Evolutionary conservation across 2,888 invertebrate genomes (phyloP).

Genomic region (Oeneis ivallda): DNA sequence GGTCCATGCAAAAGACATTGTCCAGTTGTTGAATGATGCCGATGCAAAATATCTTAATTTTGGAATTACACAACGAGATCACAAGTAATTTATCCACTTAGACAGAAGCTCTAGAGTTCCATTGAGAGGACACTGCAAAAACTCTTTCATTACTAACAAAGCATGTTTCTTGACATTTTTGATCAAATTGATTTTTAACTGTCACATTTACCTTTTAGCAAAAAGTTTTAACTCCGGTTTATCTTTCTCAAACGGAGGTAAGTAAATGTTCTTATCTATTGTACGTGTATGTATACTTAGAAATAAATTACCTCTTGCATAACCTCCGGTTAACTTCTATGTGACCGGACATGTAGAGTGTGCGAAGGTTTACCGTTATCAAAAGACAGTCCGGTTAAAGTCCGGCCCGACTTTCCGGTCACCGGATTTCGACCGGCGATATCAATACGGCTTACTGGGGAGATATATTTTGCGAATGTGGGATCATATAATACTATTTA

Average conservation of each 20-base stretch:
- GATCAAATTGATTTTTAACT: background rate
- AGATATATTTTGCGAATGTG: constrained; percentile 1
- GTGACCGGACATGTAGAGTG: constrained; percentile 23
- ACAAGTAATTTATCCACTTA: too few species aligned
- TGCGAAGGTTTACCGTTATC: constrained; percentile 33
- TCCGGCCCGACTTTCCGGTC: constrained; percentile 26
- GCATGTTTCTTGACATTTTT: too few species aligned
- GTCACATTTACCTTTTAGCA: background rate
- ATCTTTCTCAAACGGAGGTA: background rate
- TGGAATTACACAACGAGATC: too few species aligned
- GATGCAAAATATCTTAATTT: too few species aligned
- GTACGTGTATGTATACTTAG: background rate
- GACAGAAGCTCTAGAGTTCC: too few species aligned
- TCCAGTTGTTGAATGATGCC: too few species aligned
- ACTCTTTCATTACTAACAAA: too few species aligned
- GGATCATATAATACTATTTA: background rate
- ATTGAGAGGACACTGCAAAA: too few species aligned
- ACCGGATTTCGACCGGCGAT: constrained; percentile 20
- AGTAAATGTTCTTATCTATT: background rate
- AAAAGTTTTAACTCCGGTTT: background rate
- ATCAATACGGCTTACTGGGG: constrained; percentile 19
- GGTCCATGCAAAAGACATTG: too few species aligned
- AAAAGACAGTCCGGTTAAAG: constrained; percentile 26
- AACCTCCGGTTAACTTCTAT: constrained; percentile 21
- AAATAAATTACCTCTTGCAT: background rate